Base-by-base conservation (phyloP, 2,888 invertebrate species). In the Nudaria mundana region DNA sequence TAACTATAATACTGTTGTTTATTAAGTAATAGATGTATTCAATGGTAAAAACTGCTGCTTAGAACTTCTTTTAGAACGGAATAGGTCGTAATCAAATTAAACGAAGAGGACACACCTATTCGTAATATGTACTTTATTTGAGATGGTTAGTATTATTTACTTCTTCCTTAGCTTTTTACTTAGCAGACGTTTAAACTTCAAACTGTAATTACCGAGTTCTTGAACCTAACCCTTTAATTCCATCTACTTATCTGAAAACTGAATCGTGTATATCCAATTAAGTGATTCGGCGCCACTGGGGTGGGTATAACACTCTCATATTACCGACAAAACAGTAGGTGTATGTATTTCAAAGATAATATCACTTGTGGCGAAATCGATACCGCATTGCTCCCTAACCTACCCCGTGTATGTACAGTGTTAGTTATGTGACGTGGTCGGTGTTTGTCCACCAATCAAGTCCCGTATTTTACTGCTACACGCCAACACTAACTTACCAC, bases 371-470 rank as follows among this genome's bases (percentile, higher is more conserved):
- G 66, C 64, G 55, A 50, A 64, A 66, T 59, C 62, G 57, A 66
- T 65, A 62, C n/a, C 56, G 37, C 48, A 48, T 48, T 45, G 58
- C 49, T 60, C 53, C 56, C 57, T 56, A 52, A 50, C 51, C 55
- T 53, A 45, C 42, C 52, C 44, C 43, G 44, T 39, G 53, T 34
- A n/a, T n/a, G 7, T 47, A 52, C 60, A 44, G 54, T 50, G 58
- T 60, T 52, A 51, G 52, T 61, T 55, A 61, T 51, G 62, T 59
- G 31, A 20, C 61, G 70, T 69, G 68, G 57, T 50, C 57, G 48
- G 44, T 59, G 61, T 59, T 82, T 83, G 80, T 73, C 65, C 73
- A 70, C 71, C 80, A 75, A 83, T 85, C 80, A 81, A 83, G 71
- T 77, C 65, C 55, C 63, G 65, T 75, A 85, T 56, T 86, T 86